These are phyloP conservation scores for Dysdera silvatica DNA, from an alignment of 1,140 invertebrate genomes.

Conservation along the genomic window DNA sequence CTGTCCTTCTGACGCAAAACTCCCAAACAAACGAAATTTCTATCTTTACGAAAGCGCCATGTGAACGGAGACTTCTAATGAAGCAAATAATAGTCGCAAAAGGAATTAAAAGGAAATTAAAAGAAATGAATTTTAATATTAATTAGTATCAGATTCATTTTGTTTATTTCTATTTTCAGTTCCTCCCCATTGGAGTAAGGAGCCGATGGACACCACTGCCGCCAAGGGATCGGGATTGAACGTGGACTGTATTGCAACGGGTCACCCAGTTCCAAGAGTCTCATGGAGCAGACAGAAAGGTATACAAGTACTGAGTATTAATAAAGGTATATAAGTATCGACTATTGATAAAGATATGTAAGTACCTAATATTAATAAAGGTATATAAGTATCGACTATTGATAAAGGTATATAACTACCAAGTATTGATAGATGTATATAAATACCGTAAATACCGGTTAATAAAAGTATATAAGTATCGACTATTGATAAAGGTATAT, in stretches of 20 bases:
- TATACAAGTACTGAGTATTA: neutral
- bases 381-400: too few relatives aligned
- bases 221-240: conserved; percentile 42
- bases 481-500: too few relatives aligned
- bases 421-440: neutral
- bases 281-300: conserved; percentile 47
- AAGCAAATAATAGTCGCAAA: neutral
- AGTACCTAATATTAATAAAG: neutral
- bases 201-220: conserved; percentile 47
- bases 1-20: too few relatives aligned
- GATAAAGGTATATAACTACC: conserved; percentile 10
- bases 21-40: too few relatives aligned
- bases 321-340: neutral
- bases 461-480: conserved; percentile 10
- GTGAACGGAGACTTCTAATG: too few relatives aligned
- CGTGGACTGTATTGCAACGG: conserved; percentile 48
- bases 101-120: too few relatives aligned
- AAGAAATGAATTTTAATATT: too few relatives aligned
- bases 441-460: too few relatives aligned
- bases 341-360: conserved; percentile 18
- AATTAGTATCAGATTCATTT: too few relatives aligned
- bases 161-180: conserved; percentile 40
- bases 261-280: conserved; percentile 48
- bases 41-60: too few relatives aligned
- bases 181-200: conserved; percentile 49